These are phyloP conservation scores for Panthera uncia DNA, from an alignment of 2,113 vertebrate genomes.

Conservation along the genomic window DNA sequence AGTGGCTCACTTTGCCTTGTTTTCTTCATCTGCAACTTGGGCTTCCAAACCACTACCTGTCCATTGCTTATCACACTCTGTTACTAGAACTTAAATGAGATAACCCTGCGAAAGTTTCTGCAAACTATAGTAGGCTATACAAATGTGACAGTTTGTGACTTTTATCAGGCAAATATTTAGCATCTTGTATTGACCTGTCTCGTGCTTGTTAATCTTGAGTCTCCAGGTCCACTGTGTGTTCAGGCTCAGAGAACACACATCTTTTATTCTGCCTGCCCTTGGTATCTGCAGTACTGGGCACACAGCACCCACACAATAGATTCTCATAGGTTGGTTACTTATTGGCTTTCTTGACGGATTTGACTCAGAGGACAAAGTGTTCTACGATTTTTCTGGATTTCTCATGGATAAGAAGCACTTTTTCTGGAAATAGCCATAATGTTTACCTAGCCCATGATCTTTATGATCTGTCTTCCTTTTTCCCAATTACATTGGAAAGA, in stretches of 20 bases:
- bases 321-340: neutral
- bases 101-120: neutral
- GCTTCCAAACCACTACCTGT: neutral
- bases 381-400: neutral
- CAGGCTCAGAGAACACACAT: neutral
- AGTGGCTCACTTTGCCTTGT: neutral
- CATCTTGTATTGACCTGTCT: neutral
- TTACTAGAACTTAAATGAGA: neutral
- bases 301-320: neutral
- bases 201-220: neutral
- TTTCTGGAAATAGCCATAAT: conserved; percentile 12
- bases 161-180: neutral
- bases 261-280: neutral
- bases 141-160: neutral
- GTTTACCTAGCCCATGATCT: neutral
- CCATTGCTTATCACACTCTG: neutral
- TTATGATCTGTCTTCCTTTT: neutral
- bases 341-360: neutral
- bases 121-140: neutral
- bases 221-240: neutral
- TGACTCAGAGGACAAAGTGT: neutral
- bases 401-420: neutral
- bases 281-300: neutral
- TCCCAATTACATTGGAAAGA: conserved; percentile 23
- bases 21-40: neutral